Evolutionary conservation across 2,888 invertebrate genomes (phyloP), one percentile per base, ranked within the genome.

Genomic region (Imbricaverruca yamaguchii): DNA sequence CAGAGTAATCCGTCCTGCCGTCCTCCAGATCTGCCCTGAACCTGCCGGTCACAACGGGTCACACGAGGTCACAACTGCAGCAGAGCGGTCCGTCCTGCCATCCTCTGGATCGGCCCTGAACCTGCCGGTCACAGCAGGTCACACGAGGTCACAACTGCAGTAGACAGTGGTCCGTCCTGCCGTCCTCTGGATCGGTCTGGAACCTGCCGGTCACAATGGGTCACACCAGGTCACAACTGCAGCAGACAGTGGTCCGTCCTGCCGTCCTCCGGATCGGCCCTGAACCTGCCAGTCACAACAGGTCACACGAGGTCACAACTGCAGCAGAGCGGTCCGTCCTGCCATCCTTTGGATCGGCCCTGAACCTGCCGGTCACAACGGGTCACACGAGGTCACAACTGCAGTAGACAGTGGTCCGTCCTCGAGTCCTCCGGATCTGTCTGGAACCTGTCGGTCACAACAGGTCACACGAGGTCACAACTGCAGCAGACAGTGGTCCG

Each of bases 151-250:
- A n/a, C n/a, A n/a, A n/a, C n/a, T n/a, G n/a, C n/a, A n/a, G n/a
- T n/a, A n/a, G n/a, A n/a, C n/a, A n/a, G n/a, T n/a, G n/a, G n/a
- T n/a, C n/a, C n/a, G n/a, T n/a, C n/a, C n/a, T n/a, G n/a, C n/a
- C n/a, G n/a, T n/a, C n/a, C n/a, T n/a, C n/a, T n/a, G n/a, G n/a
- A n/a, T n/a, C n/a, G n/a, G n/a, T n/a, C n/a, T n/a, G n/a, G n/a
- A n/a, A n/a, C n/a, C n/a, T n/a, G 85, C 84, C 90, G 89, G 79
- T 93, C 92, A 0, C 95, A 95, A 85, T 94, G 93, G 85, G 92
- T 91, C 87, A 95, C 95, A 0, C 92, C 89, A 86, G 89, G 90
- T 74, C 88, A 85, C 83, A 90, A 84, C 83, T 90, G 87, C 85
- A 90, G 87, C 83, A 90, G 88, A 85, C 91, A 87, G 85, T 85